Evolutionary conservation across 2,113 vertebrate species (phyloP), one percentile per base, ranked within the genome.

Genomic region (Pterocles burchelli): DNA sequence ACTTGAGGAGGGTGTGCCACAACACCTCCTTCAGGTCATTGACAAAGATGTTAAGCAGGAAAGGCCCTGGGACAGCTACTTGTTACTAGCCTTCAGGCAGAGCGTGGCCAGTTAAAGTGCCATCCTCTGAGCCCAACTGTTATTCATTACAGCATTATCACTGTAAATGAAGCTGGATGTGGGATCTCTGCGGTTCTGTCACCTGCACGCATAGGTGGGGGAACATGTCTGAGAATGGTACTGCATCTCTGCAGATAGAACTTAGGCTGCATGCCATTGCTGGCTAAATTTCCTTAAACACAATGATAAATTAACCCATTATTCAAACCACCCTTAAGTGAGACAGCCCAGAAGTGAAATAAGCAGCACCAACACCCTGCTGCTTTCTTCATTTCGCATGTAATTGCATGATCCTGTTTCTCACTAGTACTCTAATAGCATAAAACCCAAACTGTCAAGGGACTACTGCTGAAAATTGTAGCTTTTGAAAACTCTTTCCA

Each of bases 361-460:
- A 25, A 61, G 24, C 9, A 65, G 54, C 54, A 65, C 20, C 19
- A 52, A 26, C 36, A 38, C 16, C 2, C 38, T 46, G 24, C 48
- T 78, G 31, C 43, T 59, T 18, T 46, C 38, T 88, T 55, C 3
- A 7, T 46, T 76, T 45, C 22, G 5, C 7, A 12, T 0, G 3
- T 31, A 46, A 43, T 29, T 0, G 0, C 7, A 2, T 18, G 17
- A 28, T 28, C 48, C 31, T 49, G 3, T 54, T 70, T 74, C 17
- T 58, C 26, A 33, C 28, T 48, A 12, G 13, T 41, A 17, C 13
- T 73, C 45, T 54, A 72, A 19, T 2, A 73, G 36, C 15, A 25
- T 21, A 34, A 83, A 65, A 41, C 18, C 31, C 17, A 67, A 89
- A 54, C 8, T 11, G 8, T 43, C 0, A 1, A 52, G 46, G 33